Conservation (phyloP, 2,797 vertebrate genomes). For the Amazona finschi region DNA sequence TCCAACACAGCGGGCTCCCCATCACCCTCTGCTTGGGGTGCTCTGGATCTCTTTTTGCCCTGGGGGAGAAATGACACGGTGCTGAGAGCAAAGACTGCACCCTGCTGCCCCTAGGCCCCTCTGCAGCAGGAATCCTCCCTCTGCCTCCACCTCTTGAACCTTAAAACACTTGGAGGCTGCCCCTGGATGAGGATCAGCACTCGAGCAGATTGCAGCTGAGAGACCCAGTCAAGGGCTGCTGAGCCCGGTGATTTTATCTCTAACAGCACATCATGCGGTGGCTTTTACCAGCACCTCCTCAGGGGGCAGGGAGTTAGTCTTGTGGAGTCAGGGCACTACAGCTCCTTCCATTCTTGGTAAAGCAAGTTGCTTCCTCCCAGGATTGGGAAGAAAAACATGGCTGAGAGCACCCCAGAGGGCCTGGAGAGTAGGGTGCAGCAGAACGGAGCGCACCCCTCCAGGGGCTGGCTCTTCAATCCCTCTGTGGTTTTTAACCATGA, state of each 20-base stretch:
- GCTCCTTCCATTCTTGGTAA: neutral
- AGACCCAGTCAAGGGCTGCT: neutral
- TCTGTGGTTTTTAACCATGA: neutral
- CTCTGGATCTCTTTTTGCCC: neutral
- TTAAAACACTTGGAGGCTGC: neutral
- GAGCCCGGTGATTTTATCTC: neutral
- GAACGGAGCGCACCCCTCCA: neutral
- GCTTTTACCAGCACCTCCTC: neutral
- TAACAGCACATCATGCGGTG: neutral
- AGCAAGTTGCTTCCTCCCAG: neutral
- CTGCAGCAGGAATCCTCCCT: neutral
- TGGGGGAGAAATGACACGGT: accelerated
- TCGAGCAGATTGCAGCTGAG: neutral
- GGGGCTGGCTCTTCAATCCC: neutral
- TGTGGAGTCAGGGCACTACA: neutral
- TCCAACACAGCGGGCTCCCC: neutral
- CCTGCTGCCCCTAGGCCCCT: neutral
- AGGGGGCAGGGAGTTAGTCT: neutral
- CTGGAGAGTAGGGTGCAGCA: accelerated
- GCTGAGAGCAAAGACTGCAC: neutral
- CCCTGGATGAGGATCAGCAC: neutral
- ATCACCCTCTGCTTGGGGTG: neutral
- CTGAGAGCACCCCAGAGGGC: neutral
- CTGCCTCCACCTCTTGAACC: neutral
- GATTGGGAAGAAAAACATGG: neutral